Conservation (phyloP, 2,113 vertebrate genomes). For the Hippocampus guttulatus region DNA sequence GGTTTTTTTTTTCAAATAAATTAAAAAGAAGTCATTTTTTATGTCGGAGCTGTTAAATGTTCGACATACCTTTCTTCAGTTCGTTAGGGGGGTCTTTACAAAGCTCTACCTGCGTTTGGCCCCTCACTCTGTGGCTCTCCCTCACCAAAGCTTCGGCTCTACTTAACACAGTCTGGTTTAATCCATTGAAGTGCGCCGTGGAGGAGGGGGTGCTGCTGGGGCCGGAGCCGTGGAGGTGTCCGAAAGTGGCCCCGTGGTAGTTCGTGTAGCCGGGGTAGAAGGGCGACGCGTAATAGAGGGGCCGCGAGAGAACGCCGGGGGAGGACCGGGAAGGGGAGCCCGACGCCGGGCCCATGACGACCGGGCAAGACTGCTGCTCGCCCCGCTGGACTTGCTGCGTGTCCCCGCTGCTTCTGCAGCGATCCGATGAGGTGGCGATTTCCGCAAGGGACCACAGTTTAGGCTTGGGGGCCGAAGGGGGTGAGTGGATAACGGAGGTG, state of each 20-base stretch:
- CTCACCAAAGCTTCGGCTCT: conserved; percentile 93
- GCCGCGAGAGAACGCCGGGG: conserved; percentile 87
- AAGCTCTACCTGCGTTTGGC: conserved; percentile 92
- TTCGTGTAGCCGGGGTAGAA: conserved; percentile 98
- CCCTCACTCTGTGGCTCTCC: conserved; percentile 87
- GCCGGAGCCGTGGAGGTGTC: conserved; percentile 86
- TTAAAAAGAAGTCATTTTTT: conserved; percentile 78
- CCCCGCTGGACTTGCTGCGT: conserved; percentile 8
- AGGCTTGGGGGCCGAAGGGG: conserved; percentile 84
- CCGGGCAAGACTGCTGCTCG: conserved; percentile 53
- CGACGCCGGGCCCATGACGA: conserved; percentile 67
- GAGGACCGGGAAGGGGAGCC: conserved; percentile 83
- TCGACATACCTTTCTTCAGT: conserved; percentile 99
- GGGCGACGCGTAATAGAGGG: conserved; percentile 93
- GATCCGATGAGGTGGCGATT: conserved; percentile 94
- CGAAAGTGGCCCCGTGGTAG: conserved; percentile 88
- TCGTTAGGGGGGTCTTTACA: conserved; percentile 98
- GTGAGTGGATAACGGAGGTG: conserved; percentile 89
- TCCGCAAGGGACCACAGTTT: conserved; percentile 96
- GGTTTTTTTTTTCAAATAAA: conserved; percentile 60
- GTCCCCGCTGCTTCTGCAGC: conserved; percentile 78
- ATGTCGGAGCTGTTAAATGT: conserved; percentile 87
- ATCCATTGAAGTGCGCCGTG: conserved; percentile 96
- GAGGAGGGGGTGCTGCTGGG: conserved; percentile 64
- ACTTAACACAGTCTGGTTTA: conserved; percentile 97